Evolutionary conservation across 2,888 invertebrate species (phyloP).

Genomic region (Scaeva pyrastri): DNA sequence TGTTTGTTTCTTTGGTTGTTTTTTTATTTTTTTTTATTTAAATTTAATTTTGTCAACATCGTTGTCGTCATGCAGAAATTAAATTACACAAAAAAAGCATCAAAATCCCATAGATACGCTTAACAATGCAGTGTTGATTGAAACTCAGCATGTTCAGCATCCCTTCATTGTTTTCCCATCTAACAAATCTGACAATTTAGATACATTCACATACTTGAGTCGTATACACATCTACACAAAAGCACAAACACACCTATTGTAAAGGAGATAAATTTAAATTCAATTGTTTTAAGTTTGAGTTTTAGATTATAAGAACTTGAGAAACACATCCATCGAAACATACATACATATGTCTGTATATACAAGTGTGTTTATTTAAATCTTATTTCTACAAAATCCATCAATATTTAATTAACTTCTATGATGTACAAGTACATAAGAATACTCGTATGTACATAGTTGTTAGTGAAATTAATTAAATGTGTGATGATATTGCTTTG

Average conservation of each 20-base stretch:
- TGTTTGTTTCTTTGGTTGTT: too few relatives aligned
- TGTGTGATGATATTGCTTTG: constrained; percentile 4
- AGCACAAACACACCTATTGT: too few relatives aligned
- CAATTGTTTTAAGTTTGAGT: constrained; percentile 1
- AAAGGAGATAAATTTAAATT: constrained; percentile 17
- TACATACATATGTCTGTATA: too few relatives aligned
- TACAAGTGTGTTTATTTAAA: too few relatives aligned
- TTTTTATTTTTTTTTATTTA: constrained; percentile 4
- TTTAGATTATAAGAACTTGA: not conserved
- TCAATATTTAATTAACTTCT: constrained; percentile 30
- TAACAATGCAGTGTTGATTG: constrained; percentile 62
- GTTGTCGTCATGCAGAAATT: constrained; percentile 22
- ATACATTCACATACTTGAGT: not conserved
- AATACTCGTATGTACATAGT: not conserved
- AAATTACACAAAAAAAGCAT: constrained; percentile 7
- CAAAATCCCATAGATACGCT: constrained; percentile 40
- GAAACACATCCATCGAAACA: too few relatives aligned
- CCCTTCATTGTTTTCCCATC: constrained; percentile 28
- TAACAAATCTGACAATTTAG: constrained; percentile 26
- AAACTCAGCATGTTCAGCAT: constrained; percentile 17
- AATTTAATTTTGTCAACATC: constrained; percentile 5
- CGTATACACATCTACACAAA: not conserved
- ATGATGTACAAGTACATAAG: not conserved
- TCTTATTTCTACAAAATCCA: not conserved
- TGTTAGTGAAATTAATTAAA: constrained; percentile 1